These are phyloP conservation scores for Melanotaenia maccullochi DNA, from an alignment of 2,797 vertebrate species.

Conservation along the genomic window DNA sequence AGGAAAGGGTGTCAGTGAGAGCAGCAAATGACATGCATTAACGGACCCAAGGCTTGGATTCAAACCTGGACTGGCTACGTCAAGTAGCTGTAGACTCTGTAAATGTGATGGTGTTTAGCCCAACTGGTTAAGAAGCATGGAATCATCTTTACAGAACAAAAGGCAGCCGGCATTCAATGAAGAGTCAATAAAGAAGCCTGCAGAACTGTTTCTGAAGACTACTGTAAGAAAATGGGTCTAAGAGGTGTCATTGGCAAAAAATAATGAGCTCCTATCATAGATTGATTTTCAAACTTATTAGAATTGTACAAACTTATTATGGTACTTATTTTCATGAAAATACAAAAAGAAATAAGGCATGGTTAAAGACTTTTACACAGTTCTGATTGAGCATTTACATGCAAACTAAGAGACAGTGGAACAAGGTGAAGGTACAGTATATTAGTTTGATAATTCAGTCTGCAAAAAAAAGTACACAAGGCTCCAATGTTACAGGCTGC, in stretches of 20 bases:
- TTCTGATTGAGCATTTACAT: not conserved
- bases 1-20: not conserved
- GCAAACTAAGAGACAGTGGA: not conserved
- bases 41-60: no score
- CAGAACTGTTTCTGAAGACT: no score
- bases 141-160: no score
- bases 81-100: no score
- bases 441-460: not conserved
- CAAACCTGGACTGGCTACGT: no score
- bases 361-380: not conserved
- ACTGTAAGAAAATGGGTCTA: not conserved
- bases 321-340: no score
- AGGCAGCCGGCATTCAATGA: not conserved
- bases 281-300: not conserved
- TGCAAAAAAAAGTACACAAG: not conserved
- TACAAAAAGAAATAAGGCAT: no score
- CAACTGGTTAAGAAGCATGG: no score
- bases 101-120: no score
- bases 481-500: slow-evolving; percentile 1
- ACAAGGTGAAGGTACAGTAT: not conserved
- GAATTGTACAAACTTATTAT: no score
- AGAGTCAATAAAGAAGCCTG: not conserved
- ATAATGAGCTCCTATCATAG: not conserved
- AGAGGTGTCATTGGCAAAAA: not conserved
- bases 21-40: no score